Evolutionary conservation across 2,888 invertebrate genomes (phyloP).

Genomic region (Herminia tarsipennalis): DNA sequence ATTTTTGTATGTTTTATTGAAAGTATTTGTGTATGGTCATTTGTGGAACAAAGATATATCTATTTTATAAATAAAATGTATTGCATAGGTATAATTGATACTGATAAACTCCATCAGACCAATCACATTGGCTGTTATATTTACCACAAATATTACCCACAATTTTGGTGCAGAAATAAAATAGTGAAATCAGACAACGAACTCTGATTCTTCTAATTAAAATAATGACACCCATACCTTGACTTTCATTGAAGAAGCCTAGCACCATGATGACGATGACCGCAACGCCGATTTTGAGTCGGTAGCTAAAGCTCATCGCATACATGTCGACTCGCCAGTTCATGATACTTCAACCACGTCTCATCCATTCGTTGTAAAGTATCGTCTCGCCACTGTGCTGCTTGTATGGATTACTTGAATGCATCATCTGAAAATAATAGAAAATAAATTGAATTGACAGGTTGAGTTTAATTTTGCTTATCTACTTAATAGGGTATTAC

Average conservation of each 20-base stretch:
- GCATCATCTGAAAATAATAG: slow-evolving; percentile 70
- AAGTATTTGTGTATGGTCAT: too few relatives aligned
- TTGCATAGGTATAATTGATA: too few relatives aligned
- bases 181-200: too few relatives aligned
- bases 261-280: slow-evolving; percentile 74
- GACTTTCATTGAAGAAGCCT: slow-evolving; percentile 77
- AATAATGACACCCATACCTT: too few relatives aligned
- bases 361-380: slow-evolving; percentile 74
- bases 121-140: too few relatives aligned
- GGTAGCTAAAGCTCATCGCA: slow-evolving; percentile 66
- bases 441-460: neutral
- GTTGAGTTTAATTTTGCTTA: neutral
- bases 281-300: slow-evolving; percentile 69
- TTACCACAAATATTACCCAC: too few relatives aligned
- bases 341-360: slow-evolving; percentile 62
- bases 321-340: slow-evolving; percentile 56
- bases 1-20: too few relatives aligned
- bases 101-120: too few relatives aligned
- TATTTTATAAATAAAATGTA: too few relatives aligned
- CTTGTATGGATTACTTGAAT: slow-evolving; percentile 46
- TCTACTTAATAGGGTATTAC: neutral
- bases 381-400: slow-evolving; percentile 29
- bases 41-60: too few relatives aligned
- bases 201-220: too few relatives aligned
- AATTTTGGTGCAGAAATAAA: too few relatives aligned